These are phyloP conservation scores for Epizoanthus fatuus DNA, from an alignment of 92 coral and sea anemone species.

Conservation along the genomic window DNA sequence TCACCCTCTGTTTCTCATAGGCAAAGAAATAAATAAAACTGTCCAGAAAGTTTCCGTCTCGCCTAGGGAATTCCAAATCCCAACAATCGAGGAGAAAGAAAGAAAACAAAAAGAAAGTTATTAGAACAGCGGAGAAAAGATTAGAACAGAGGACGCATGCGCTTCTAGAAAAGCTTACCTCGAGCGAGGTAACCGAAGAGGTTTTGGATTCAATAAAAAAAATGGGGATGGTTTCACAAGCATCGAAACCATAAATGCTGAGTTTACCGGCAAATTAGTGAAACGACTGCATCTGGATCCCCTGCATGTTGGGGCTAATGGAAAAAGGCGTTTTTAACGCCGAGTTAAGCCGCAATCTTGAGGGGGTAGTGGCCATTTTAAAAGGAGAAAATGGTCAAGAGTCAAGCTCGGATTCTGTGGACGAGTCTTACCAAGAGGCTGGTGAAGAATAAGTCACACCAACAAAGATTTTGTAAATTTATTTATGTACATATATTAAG, in stretches of 20 bases:
- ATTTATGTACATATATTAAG: too few relatives aligned
- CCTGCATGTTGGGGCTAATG: conserved; percentile 34
- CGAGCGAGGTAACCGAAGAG: conserved; percentile 33
- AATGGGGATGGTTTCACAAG: conserved; percentile 1
- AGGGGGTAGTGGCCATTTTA: conserved; percentile 41
- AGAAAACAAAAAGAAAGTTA: conserved; percentile 34
- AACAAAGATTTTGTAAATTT: too few relatives aligned
- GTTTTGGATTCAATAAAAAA: conserved; percentile 22
- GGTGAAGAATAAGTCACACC: not conserved
- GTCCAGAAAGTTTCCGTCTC: conserved; percentile 38
- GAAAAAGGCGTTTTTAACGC: conserved; percentile 39
- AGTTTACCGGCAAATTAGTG: conserved; percentile 10
- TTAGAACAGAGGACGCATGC: conserved; percentile 6
- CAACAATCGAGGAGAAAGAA: conserved; percentile 42
- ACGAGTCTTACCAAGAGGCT: conserved; percentile 6
- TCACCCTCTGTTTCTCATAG: too few relatives aligned
- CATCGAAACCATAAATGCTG: conserved; percentile 39
- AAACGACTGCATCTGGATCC: conserved; percentile 44
- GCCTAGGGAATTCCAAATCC: conserved; percentile 11
- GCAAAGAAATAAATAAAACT: not conserved
- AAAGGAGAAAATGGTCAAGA: not conserved
- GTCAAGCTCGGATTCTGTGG: conserved; percentile 22
- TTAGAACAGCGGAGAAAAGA: conserved; percentile 26
- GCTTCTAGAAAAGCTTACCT: conserved; percentile 39
- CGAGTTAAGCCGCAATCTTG: conserved; percentile 7